phyloP scores from a whole-genome alignment of 1,140 invertebrate species.

The Sinonovacula constricta region DNA sequence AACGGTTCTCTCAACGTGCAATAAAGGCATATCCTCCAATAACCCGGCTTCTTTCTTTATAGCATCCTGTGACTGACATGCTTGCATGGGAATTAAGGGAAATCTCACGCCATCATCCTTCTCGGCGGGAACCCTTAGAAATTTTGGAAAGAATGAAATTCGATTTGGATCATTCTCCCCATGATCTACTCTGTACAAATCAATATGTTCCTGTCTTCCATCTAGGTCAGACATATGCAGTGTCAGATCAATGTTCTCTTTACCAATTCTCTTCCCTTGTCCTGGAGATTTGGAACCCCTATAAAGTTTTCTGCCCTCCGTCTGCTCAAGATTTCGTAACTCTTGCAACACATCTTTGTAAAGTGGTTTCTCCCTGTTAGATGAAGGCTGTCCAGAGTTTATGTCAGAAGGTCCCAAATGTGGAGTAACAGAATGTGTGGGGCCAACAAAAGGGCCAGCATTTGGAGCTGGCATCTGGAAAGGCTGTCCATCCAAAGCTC shows the following conservation, averaged over 20 bases:
- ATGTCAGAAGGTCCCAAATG: too few relatives aligned
- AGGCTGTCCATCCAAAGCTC: constrained; percentile 64
- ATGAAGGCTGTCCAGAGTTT: not conserved
- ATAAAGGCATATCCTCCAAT: constrained; percentile 56
- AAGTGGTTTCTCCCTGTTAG: constrained; percentile 2
- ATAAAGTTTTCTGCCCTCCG: constrained; percentile 26
- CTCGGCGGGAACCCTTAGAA: constrained; percentile 66
- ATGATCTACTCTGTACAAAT: constrained; percentile 36
- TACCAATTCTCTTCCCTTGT: too few relatives aligned
- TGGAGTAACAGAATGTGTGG: too few relatives aligned
- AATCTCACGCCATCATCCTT: constrained; percentile 57
- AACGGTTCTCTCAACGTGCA: constrained; percentile 56
- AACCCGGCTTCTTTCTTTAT: constrained; percentile 2
- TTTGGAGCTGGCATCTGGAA: constrained; percentile 18
- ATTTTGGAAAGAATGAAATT: constrained; percentile 58
- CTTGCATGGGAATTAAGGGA: constrained; percentile 59
- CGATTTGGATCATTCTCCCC: constrained; percentile 3
- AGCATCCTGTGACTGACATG: constrained; percentile 48
- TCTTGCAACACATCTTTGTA: constrained; percentile 56
- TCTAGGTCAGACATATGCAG: constrained; percentile 39
- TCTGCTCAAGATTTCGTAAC: constrained; percentile 59
- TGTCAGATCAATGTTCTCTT: constrained; percentile 40
- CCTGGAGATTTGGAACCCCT: constrained; percentile 32
- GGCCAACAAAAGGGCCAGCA: too few relatives aligned
- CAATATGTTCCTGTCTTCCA: constrained; percentile 26